Conservation (phyloP, 1,140 invertebrate genomes). For the Ceratosolen solmsi region DNA sequence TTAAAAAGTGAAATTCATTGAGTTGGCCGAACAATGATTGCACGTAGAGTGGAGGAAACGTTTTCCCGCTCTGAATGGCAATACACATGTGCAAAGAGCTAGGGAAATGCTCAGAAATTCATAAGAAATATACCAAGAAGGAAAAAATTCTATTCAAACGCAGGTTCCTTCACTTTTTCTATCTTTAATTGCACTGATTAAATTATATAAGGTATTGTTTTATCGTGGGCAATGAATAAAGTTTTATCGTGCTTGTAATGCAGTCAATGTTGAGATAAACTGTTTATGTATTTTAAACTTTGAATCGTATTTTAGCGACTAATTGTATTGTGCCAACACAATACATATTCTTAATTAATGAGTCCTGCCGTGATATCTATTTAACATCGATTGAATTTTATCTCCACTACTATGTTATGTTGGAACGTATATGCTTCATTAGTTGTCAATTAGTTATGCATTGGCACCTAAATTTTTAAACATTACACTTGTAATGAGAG, state of each 20-base stretch:
- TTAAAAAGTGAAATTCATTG: constrained; percentile 58
- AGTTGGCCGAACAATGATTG: constrained; percentile 45
- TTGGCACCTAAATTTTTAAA: not conserved
- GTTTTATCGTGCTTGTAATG: constrained; percentile 36
- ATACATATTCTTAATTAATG: constrained; percentile 19
- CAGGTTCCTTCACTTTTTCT: not conserved
- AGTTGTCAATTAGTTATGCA: constrained; percentile 2
- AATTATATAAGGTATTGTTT: constrained; percentile 45
- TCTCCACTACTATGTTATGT: not conserved
- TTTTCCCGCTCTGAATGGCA: not conserved
- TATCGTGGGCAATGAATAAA: constrained; percentile 4
- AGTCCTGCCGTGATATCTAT: not conserved
- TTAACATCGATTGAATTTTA: not conserved
- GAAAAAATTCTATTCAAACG: constrained; percentile 22
- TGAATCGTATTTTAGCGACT: not conserved
- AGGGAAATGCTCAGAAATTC: constrained; percentile 20
- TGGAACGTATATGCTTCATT: not conserved
- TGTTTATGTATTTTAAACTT: constrained; percentile 13
- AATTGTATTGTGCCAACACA: constrained; percentile 1
- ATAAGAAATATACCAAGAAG: not conserved
- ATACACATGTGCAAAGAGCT: not conserved
- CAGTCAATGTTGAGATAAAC: constrained; percentile 27
- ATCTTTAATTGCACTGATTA: constrained; percentile 30
- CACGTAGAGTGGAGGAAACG: not conserved
- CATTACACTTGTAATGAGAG: not conserved